Base-by-base conservation (phyloP, 2,888 invertebrate genomes). In the Melieria picta region DNA sequence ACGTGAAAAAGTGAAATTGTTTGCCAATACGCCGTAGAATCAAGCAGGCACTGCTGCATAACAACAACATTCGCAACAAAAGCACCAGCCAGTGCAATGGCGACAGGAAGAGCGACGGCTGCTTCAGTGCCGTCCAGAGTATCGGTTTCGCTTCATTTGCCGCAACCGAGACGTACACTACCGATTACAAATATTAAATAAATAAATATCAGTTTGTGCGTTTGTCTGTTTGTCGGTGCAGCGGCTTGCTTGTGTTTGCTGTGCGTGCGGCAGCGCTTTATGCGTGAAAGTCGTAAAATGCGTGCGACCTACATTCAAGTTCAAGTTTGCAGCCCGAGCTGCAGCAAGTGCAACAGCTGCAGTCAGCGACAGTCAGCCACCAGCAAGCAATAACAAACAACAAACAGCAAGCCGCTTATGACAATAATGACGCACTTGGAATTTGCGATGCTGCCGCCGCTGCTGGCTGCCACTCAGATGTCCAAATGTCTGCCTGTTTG, bases 1-100 rank as follows among this genome's bases (percentile, higher is more conserved):
- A 66, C 61, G 66, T 72, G 71, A 72, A 67, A 72, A 72, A 72
- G 71, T 72, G 71, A 72, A 72, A 72, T 67, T 72, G 58, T 67
- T 50, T 13, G 71, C 58, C 42, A 50, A 57, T 47, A 7, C 13
- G 60, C 48, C 66, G 42, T 43, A 66, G 50, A 67, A 62, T 46
- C 55, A 48, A 62, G 57, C 10, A 7, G 5, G 45, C 42, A 56
- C 11, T 62, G 47, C 16, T 45, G 62, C 47, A 62, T 69, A 56
- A 52, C 68, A 52, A 43, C 42, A 57, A 50, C 47, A 57, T 13
- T 30, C 9, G 5, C 30, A 63, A 62, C 52, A 69, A 43, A 46
- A 13, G 10, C 46, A 46, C 47, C 30, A 47, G 43, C 63, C 56
- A n/a, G 47, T 11, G 57, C 56, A 48, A 47, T 64, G 13, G 9